Base-by-base conservation (phyloP, 1,140 invertebrate genomes). In the Pteromalus puparum region DNA sequence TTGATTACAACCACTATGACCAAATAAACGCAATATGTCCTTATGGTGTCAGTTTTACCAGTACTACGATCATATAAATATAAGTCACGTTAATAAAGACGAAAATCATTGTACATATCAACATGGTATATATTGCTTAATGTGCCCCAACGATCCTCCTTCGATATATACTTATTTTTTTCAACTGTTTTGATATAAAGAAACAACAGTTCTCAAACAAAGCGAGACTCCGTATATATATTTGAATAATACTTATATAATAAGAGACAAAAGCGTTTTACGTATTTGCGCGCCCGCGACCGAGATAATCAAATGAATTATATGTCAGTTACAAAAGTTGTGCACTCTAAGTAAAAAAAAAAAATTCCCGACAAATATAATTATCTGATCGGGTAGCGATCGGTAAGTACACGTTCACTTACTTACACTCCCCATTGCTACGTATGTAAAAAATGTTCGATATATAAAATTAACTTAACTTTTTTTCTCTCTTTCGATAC, bases 1-100 rank as follows among this genome's bases (percentile, higher is more conserved):
- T 86, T 81, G 86, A 87, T 90, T 87, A 86, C 88, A 88, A 88
- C 89, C 65, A 88, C 88, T 89, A 88, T 83, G 86, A 83, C 73
- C 79, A 81, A 85, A 85, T 78, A 78, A 82, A 85, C 68, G 67
- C 80, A 85, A 78, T 85, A 85, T 85, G 84, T 85, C 75, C 75
- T 82, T 82, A 82, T 85, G 79, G 80, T 82, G 84, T 85, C 84
- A 82, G 84, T 85, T 85, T 85, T 82, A 85, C 74, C 84, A 85
- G 75, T 82, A 82, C 80, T 85, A 82, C 74, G 61, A 77, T 82
- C 53, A 82, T 78, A 82, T 78, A 61, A 82, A 81, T 82, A 81
- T 85, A 85, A 82, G 74, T 82, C 28, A 82, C 80, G 84, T 85
- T 85, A 85, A 82, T 82, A 82, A 85, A 85, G 80, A 85, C 48